Conservation (phyloP, 2,113 vertebrate genomes). For the Saccopteryx bilineata region DNA sequence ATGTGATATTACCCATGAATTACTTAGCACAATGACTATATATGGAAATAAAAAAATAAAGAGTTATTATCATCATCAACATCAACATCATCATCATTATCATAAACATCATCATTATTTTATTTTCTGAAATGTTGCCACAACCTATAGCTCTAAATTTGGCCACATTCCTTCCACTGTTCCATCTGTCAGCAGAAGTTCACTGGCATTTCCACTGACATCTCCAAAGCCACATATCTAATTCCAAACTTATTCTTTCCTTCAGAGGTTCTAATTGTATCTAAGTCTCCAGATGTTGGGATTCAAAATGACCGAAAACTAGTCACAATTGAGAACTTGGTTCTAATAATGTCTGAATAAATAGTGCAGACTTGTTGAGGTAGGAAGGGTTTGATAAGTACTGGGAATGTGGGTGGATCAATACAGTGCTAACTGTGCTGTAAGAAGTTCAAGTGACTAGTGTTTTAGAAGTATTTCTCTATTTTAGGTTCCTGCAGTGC, state of each 20-base stretch:
- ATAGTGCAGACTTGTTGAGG: neutral
- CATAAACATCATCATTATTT: neutral
- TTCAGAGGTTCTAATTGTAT: slow-evolving; percentile 7
- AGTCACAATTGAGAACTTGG: neutral
- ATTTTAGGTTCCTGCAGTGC: neutral
- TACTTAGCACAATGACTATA: neutral
- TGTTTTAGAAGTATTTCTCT: neutral
- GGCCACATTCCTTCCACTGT: neutral
- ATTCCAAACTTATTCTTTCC: neutral
- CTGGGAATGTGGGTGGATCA: neutral
- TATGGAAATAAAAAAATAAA: neutral
- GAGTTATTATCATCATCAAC: neutral
- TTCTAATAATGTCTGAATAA: neutral
- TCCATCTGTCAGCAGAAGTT: neutral
- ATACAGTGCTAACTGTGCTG: neutral
- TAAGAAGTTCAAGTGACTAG: neutral
- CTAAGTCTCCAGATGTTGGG: neutral
- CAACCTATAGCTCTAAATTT: neutral
- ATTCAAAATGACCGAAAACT: neutral
- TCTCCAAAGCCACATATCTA: neutral
- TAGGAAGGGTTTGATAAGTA: neutral
- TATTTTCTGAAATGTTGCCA: neutral
- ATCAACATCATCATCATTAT: neutral
- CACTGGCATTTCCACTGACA: neutral
- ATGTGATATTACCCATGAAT: neutral